Conservation (phyloP, 2,888 invertebrate genomes). For the Ariolimax columbianus region DNA sequence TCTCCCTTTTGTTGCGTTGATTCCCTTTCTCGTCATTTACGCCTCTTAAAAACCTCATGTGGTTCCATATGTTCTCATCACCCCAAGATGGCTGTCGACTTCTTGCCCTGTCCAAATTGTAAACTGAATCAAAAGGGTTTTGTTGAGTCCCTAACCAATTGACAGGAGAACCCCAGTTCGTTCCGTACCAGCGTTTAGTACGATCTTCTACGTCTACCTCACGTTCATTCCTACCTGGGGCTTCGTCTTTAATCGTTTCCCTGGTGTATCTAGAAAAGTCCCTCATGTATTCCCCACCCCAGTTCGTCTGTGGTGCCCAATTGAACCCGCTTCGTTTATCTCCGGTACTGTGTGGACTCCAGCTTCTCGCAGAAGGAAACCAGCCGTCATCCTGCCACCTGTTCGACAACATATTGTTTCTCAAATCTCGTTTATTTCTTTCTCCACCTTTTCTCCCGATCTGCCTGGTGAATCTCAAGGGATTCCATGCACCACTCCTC, state of each 20-base stretch:
- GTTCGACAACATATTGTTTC: neutral
- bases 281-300: neutral
- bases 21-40: neutral
- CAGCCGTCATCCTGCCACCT: neutral
- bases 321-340: neutral
- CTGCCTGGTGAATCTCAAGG: neutral
- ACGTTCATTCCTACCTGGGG: neutral
- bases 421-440: neutral
- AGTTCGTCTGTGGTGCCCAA: neutral
- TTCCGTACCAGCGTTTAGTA: constrained; percentile 19
- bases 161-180: neutral
- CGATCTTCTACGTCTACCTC: neutral
- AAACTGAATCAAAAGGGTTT: neutral
- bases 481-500: neutral
- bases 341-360: neutral
- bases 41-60: neutral
- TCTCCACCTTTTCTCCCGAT: neutral
- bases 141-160: neutral
- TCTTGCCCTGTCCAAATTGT: neutral
- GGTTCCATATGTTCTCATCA: neutral
- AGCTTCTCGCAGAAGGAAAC: neutral
- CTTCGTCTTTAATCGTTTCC: neutral
- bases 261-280: neutral
- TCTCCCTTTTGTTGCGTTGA: neutral
- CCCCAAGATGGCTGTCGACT: neutral